Percentiles rank a stretch among this genome's conserved stretches.
Conservation (phyloP, 1,140 invertebrate genomes). For the Atta cephalotes region DNA sequence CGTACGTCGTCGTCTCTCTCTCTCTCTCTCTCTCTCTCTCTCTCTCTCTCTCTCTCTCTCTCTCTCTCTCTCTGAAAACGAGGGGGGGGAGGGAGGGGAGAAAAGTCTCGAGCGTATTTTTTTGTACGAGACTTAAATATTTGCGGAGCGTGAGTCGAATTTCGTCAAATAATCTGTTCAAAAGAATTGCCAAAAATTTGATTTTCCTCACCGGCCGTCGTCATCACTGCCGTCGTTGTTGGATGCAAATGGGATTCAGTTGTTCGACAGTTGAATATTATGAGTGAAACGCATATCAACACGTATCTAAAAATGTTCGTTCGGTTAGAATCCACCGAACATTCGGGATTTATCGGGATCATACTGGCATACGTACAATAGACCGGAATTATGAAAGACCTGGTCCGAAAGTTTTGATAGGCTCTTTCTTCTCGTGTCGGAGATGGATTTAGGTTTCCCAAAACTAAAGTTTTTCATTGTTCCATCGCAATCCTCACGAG, state of each 20-base stretch:
- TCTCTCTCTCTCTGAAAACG: not conserved
- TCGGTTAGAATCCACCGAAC: slow-evolving; percentile 8
- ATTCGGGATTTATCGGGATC: slow-evolving; percentile 55
- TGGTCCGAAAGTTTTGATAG: slow-evolving; percentile 59
- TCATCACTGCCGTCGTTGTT: not conserved
- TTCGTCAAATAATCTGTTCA: not conserved
- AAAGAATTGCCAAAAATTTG: slow-evolving; percentile 48
- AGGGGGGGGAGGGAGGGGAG: too few relatives aligned
- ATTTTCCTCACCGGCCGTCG: not conserved
- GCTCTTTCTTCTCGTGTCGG: slow-evolving; percentile 59
- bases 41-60: too few relatives aligned
- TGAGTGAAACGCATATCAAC: slow-evolving; percentile 36
- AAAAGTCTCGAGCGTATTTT: slow-evolving; percentile 18
- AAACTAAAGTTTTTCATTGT: slow-evolving; percentile 63
- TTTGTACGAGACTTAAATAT: slow-evolving; percentile 36
- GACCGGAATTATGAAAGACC: slow-evolving; percentile 62
- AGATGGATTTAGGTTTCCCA: slow-evolving; percentile 61
- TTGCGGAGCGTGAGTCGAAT: slow-evolving; percentile 41
- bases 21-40: not conserved
- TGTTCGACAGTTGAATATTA: slow-evolving; percentile 41
- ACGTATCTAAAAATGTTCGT: slow-evolving; percentile 12
- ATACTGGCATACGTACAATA: slow-evolving; percentile 49
- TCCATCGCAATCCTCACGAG: slow-evolving; percentile 51
- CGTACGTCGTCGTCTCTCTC: too few relatives aligned
- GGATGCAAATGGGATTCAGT: not conserved